phyloP scores from a whole-genome alignment of 2,113 vertebrate genomes.

The Pygoscelis adeliae region DNA sequence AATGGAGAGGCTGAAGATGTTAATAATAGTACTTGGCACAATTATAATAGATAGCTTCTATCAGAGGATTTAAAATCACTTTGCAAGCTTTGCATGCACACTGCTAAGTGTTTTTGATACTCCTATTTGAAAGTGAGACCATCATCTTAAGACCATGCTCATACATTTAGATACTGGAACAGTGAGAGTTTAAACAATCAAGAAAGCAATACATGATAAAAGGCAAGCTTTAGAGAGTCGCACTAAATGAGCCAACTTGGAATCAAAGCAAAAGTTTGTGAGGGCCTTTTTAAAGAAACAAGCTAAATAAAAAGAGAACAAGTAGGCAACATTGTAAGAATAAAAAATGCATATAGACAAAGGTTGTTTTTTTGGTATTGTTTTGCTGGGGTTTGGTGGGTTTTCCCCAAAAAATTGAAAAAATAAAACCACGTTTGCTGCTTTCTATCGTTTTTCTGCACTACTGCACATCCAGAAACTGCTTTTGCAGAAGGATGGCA shows the following conservation, averaged over 20 bases:
- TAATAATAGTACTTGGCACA: constrained; percentile 26
- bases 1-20: constrained; percentile 28
- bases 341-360: not conserved
- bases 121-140: constrained; percentile 43
- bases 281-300: not conserved
- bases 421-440: not conserved
- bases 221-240: not conserved
- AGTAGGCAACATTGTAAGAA: not conserved
- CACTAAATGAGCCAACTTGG: not conserved
- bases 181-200: not conserved
- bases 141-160: constrained; percentile 9
- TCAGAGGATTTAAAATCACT: constrained; percentile 38
- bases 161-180: not conserved
- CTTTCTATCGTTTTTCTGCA: not conserved
- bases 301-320: not conserved
- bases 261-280: not conserved
- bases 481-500: not conserved
- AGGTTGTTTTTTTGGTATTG: not conserved
- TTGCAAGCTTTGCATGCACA: not conserved
- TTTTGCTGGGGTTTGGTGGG: not conserved
- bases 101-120: constrained; percentile 35
- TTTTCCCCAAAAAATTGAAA: not conserved
- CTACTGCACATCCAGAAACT: not conserved
- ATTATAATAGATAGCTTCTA: constrained; percentile 51
- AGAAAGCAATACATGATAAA: not conserved